Percentiles rank a stretch among this genome's conserved stretches.
Evolutionary conservation across 2,113 vertebrate genomes (phyloP).

Genomic region (Mormyrus iriodes): DNA sequence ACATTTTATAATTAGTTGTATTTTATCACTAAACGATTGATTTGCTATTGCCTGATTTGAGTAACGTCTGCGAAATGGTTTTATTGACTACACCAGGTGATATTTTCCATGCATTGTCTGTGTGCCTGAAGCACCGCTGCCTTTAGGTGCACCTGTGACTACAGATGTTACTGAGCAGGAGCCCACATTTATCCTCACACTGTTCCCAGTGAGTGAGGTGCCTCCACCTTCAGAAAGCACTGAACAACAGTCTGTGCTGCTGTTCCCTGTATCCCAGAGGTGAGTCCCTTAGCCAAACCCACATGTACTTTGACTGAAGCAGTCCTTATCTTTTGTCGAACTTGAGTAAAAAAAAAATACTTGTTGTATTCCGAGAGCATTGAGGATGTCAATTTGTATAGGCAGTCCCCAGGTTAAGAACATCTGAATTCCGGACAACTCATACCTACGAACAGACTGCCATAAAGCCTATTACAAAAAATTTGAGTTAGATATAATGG

Average conservation of each 20-base stretch:
- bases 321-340: background rate
- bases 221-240: background rate
- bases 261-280: background rate
- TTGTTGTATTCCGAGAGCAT: too few species aligned
- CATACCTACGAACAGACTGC: too few species aligned
- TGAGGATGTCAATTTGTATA: too few species aligned
- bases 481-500: too few species aligned
- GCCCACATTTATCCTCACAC: conserved; percentile 68
- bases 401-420: too few species aligned
- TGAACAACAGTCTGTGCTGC: background rate
- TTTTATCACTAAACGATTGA: background rate
- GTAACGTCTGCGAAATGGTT: background rate
- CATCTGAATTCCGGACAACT: too few species aligned
- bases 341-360: too few species aligned
- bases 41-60: background rate
- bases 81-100: background rate
- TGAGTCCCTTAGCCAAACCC: background rate
- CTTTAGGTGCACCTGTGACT: background rate
- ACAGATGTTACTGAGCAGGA: conserved; percentile 47
- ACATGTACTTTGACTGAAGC: background rate
- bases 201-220: conserved; percentile 52
- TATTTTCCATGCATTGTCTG: background rate
- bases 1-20: background rate
- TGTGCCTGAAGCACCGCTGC: background rate
- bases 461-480: too few species aligned